Base-by-base conservation (phyloP, 2,113 vertebrate species). In the Gambusia affinis region DNA sequence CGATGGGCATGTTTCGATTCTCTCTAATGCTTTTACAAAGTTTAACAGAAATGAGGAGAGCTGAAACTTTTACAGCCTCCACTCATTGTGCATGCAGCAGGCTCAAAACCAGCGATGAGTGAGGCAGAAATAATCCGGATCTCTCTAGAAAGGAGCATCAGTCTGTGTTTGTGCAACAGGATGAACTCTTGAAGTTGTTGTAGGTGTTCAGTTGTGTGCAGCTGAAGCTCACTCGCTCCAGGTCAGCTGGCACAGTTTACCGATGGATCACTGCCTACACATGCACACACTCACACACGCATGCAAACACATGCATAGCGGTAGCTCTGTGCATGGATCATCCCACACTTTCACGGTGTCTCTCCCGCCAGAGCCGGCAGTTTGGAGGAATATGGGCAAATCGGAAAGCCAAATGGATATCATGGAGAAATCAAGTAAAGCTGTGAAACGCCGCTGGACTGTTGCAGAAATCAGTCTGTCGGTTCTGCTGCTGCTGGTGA, bases 401-500 rank as follows among this genome's bases (percentile, higher is more conserved):
- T 96, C 96, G 0, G 96, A 96, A 92, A 96, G 95, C 76, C 95
- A 97, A 61, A 95, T 95, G 96, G 96, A 97, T 85, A 96, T 95
- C 88, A 95, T 96, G 95, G 97, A 98, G 93, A 95, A 95, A 92
- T 94, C 96, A 24, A 89, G 91, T 75, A 94, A 91, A 89, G 64
- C 94, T 0, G 93, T 90, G 69, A 96, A 90, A 90, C 95, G 90
- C 84, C 93, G 88, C 68, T 96, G 95, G 92, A 95, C 93, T 77
- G 83, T 93, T 61, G 91, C 95, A 81, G 95, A 96, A 75, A 87
- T 96, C 29, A 90, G 93, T 67, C 92, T 98, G 86, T 94, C 96
- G 0, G 94, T 97, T 51, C 82, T 97, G 85, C 91, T 97, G 90
- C 93, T 96, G 78, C 84, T 98, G 80, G 92, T 97, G 93, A 95